Conservation (phyloP, 2,113 vertebrate species). For the Gallinago media region DNA sequence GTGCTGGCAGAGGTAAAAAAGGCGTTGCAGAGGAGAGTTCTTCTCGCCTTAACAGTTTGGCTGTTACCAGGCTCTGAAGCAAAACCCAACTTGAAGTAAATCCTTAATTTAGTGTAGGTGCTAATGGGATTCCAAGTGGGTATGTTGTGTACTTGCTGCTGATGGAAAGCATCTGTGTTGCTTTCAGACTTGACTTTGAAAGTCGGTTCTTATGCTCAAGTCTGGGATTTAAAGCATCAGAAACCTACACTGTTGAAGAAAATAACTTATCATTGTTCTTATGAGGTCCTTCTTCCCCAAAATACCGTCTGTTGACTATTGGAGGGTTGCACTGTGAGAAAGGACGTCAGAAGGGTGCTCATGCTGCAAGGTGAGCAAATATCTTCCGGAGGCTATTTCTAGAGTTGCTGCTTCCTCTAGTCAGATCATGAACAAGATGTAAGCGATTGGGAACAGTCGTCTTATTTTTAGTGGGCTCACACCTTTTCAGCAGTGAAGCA, state of each 20-base stretch:
- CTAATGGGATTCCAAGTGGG: constrained; percentile 66
- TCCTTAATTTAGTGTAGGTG: constrained; percentile 64
- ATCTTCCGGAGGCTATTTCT: neutral
- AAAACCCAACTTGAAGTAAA: constrained; percentile 34
- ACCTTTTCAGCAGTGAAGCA: neutral
- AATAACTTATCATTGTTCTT: neutral
- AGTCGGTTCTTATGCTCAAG: constrained; percentile 16
- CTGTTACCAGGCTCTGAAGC: constrained; percentile 48
- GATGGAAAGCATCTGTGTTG: constrained; percentile 68
- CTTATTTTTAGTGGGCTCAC: neutral
- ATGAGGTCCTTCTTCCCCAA: neutral
- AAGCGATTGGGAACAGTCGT: neutral
- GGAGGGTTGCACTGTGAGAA: neutral
- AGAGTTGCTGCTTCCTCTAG: neutral
- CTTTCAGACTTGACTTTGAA: constrained; percentile 52
- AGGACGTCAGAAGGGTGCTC: neutral
- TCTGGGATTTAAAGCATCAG: constrained; percentile 22
- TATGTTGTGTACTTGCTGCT: constrained; percentile 66
- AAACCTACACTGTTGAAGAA: neutral
- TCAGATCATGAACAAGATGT: neutral
- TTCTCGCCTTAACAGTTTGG: constrained; percentile 15
- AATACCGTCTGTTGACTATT: neutral
- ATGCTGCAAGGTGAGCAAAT: neutral
- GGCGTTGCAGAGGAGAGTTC: neutral
- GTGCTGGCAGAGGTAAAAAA: constrained; percentile 30